Evolutionary conservation across 2,797 vertebrate species (phyloP).

Genomic region (Jordanella pulchra): DNA sequence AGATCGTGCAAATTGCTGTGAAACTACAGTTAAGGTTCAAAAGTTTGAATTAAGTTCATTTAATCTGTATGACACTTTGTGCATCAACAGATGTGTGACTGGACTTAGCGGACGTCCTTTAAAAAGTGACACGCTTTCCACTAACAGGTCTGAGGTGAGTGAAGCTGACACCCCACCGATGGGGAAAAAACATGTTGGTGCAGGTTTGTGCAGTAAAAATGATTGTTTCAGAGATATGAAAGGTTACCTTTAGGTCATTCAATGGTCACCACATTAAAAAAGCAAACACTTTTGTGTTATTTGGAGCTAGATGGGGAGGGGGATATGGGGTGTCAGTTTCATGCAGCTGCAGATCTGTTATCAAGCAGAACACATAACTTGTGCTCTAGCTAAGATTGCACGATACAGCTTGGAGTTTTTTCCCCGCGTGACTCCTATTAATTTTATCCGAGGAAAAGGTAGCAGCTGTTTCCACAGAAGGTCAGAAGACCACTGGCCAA

Average conservation of each 20-base stretch:
- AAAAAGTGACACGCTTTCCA: neutral
- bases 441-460: constrained; percentile 51
- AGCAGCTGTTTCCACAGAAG: constrained; percentile 50
- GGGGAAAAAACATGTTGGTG: too few relatives aligned
- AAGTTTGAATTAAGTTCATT: neutral
- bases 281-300: too few relatives aligned
- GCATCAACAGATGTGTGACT: too few relatives aligned
- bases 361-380: neutral
- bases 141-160: neutral
- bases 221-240: too few relatives aligned
- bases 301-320: too few relatives aligned
- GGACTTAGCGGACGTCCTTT: neutral
- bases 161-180: too few relatives aligned
- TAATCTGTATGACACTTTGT: neutral
- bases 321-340: too few relatives aligned
- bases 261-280: too few relatives aligned
- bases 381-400: constrained; percentile 2
- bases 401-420: constrained; percentile 24
- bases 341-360: neutral
- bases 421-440: constrained; percentile 34
- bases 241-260: too few relatives aligned
- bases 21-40: constrained; percentile 78
- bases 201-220: too few relatives aligned
- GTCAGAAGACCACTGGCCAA: constrained; percentile 43
- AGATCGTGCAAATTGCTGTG: constrained; percentile 95